Percentiles rank a stretch among this genome's conserved stretches.
These are phyloP conservation scores for Trematocara unimaculatum DNA, from an alignment of 2,113 vertebrate genomes.

Conservation along the genomic window DNA sequence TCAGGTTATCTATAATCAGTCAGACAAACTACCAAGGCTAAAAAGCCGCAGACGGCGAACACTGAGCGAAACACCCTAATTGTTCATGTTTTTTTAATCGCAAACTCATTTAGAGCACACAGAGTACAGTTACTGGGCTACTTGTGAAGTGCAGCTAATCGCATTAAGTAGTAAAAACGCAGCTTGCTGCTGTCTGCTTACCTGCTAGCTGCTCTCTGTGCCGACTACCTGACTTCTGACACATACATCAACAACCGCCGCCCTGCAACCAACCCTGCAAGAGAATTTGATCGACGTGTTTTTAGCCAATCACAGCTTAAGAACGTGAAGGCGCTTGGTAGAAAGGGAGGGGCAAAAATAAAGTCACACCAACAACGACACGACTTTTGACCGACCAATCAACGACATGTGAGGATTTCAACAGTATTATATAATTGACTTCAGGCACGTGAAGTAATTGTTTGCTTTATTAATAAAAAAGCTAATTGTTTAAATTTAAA, in stretches of 20 bases:
- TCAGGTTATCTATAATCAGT: neutral
- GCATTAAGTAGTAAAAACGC: neutral
- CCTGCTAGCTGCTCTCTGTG: neutral
- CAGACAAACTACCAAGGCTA: neutral
- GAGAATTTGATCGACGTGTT: neutral
- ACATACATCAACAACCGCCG: slow-evolving; percentile 11
- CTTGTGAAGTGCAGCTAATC: neutral
- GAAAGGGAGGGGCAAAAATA: neutral
- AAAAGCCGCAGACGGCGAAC: neutral
- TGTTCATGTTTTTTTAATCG: neutral
- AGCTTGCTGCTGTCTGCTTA: neutral
- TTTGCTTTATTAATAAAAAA: neutral
- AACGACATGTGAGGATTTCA: neutral
- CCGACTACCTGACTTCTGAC: slow-evolving; percentile 48
- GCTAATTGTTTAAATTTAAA: neutral
- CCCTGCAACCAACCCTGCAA: slow-evolving; percentile 29
- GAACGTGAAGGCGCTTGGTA: fast-evolving
- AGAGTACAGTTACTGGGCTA: neutral
- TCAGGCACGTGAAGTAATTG: neutral
- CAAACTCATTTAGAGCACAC: neutral
- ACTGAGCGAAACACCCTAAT: neutral
- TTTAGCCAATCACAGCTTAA: slow-evolving; percentile 32
- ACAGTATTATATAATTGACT: neutral
- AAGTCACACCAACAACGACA: neutral
- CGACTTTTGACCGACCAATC: neutral